These are phyloP conservation scores for Tipula helvola DNA, from an alignment of 2,888 invertebrate species.

Conservation along the genomic window DNA sequence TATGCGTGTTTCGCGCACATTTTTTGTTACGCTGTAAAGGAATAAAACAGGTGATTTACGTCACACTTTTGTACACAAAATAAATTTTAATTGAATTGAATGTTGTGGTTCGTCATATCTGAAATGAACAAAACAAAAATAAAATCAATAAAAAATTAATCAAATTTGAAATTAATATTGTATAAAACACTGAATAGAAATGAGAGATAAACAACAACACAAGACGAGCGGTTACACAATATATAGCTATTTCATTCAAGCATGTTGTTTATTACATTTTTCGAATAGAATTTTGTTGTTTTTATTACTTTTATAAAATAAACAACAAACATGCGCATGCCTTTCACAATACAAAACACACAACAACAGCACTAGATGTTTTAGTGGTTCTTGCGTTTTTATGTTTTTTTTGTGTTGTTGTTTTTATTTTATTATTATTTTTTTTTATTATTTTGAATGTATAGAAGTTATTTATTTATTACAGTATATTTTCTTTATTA, in stretches of 20 bases:
- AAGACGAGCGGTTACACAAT: background rate
- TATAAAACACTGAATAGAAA: background rate
- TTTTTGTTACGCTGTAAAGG: background rate
- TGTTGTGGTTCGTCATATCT: background rate
- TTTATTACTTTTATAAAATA: constrained; percentile 6
- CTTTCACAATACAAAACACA: background rate
- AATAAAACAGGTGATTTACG: background rate
- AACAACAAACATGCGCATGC: constrained; percentile 9
- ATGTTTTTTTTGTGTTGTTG: constrained; percentile 1
- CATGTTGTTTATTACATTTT: constrained; percentile 1
- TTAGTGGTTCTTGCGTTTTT: constrained; percentile 7
- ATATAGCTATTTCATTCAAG: background rate
- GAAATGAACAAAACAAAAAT: background rate
- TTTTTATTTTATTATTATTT: background rate
- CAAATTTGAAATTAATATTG: constrained; percentile 4
- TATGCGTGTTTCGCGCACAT: background rate
- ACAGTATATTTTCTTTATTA: background rate
- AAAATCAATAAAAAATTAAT: constrained; percentile 4
- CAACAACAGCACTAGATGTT: constrained; percentile 6
- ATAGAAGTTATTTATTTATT: background rate
- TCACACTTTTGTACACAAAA: background rate
- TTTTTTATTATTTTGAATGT: constrained; percentile 1
- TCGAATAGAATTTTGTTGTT: constrained; percentile 5
- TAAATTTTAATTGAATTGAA: background rate
- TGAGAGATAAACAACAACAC: background rate